These are phyloP conservation scores for Trichogramma pretiosum DNA, from an alignment of 1,140 invertebrate genomes.

Conservation along the genomic window DNA sequence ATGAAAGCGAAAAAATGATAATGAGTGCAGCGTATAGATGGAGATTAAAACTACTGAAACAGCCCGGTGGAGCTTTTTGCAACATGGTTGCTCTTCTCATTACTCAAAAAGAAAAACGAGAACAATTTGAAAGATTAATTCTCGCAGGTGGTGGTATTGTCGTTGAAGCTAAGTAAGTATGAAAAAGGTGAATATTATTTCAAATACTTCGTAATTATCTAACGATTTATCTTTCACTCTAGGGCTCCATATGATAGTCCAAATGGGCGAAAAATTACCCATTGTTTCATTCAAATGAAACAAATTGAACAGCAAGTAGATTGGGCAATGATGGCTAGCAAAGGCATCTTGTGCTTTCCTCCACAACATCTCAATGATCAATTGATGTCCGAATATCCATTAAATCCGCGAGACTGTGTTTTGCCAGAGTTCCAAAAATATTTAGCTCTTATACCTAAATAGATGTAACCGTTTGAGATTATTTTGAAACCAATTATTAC, in stretches of 20 bases:
- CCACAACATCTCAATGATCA: constrained; percentile 51
- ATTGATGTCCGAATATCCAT: constrained; percentile 36
- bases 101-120: constrained; percentile 51
- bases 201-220: no score
- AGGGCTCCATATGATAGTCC: constrained; percentile 39
- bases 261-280: constrained; percentile 41
- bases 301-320: constrained; percentile 45
- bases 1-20: constrained; percentile 43
- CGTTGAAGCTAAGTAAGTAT: constrained; percentile 46
- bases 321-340: constrained; percentile 42
- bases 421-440: constrained; percentile 42
- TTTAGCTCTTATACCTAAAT: constrained; percentile 34
- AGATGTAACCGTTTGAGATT: no score
- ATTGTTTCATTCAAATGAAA: constrained; percentile 50
- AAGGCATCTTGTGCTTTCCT: constrained; percentile 47
- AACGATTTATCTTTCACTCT: constrained; percentile 8
- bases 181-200: constrained; percentile 2
- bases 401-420: constrained; percentile 40
- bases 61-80: constrained; percentile 53
- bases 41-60: constrained; percentile 45
- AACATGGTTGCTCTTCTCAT: constrained; percentile 63
- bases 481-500: no score
- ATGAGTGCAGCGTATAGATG: constrained; percentile 56
- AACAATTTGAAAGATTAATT: constrained; percentile 59
- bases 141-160: constrained; percentile 63